Evolutionary conservation across 2,888 invertebrate species (phyloP).

Genomic region (Ceramica pisi): DNA sequence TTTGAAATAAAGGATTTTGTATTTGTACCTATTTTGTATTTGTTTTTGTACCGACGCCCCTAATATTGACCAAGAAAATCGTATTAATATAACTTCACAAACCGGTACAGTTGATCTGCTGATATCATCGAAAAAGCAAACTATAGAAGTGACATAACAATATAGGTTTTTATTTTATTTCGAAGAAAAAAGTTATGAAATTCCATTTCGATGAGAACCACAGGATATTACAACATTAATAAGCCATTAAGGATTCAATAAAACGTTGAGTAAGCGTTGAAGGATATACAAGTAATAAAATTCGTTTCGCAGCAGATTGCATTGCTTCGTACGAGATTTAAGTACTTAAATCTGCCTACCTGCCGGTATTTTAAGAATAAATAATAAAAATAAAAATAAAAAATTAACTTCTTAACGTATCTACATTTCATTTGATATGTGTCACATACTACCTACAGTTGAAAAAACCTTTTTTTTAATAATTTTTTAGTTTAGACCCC

Average conservation of each 20-base stretch:
- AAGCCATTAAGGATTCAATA: slow-evolving; percentile 28
- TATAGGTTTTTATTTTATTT: not conserved
- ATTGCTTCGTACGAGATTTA: slow-evolving; percentile 11
- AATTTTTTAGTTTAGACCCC: too few species aligned
- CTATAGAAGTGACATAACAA: slow-evolving; percentile 6
- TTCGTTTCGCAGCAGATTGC: slow-evolving; percentile 20
- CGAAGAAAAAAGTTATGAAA: slow-evolving; percentile 23
- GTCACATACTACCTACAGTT: too few species aligned
- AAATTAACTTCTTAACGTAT: too few species aligned
- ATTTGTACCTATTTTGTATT: too few species aligned
- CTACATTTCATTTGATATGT: too few species aligned
- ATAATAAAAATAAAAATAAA: too few species aligned
- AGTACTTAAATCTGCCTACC: not conserved
- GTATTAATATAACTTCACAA: not conserved
- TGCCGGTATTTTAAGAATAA: not conserved
- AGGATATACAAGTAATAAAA: slow-evolving; percentile 23
- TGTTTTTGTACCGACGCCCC: not conserved
- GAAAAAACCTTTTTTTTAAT: too few species aligned
- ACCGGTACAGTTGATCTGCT: not conserved
- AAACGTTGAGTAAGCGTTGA: slow-evolving; percentile 21
- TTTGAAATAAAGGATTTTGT: too few species aligned
- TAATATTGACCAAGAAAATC: not conserved
- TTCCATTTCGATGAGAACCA: slow-evolving; percentile 21
- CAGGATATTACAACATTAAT: slow-evolving; percentile 47
- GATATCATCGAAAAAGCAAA: not conserved